These are phyloP conservation scores for Microplitis demolitor DNA, from an alignment of 1,140 invertebrate genomes.

Conservation along the genomic window DNA sequence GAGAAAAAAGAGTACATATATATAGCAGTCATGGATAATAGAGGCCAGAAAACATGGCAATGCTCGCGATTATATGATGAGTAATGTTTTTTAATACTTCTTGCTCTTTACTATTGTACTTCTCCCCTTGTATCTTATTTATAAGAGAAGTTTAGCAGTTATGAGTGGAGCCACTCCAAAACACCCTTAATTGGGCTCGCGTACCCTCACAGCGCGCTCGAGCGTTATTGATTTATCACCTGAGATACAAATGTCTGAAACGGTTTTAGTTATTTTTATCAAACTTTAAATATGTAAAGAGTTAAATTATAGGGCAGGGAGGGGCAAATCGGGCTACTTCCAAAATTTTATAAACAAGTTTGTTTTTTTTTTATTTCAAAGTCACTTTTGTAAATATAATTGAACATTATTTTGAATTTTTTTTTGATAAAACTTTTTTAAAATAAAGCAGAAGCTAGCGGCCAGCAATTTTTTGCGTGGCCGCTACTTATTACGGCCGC, in stretches of 20 bases:
- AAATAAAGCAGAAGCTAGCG: too few relatives aligned
- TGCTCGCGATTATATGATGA: slow-evolving; percentile 59
- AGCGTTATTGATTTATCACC: slow-evolving; percentile 53
- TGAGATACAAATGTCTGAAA: not conserved
- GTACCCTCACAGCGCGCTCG: slow-evolving; percentile 28
- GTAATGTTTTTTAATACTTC: slow-evolving; percentile 63
- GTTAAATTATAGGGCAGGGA: too few relatives aligned
- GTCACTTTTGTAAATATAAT: too few relatives aligned
- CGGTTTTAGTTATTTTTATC: not conserved
- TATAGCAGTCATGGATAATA: slow-evolving; percentile 21
- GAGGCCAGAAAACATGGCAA: slow-evolving; percentile 25
- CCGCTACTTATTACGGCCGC: too few relatives aligned
- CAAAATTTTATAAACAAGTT: too few relatives aligned
- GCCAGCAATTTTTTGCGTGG: too few relatives aligned
- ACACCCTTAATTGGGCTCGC: slow-evolving; percentile 60
- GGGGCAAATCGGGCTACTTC: too few relatives aligned
- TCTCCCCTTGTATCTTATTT: slow-evolving; percentile 17
- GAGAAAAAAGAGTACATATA: not conserved
- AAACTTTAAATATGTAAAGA: not conserved
- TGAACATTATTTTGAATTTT: too few relatives aligned
- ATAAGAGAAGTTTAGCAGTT: slow-evolving; percentile 30
- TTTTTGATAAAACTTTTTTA: too few relatives aligned
- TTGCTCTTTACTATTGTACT: slow-evolving; percentile 14
- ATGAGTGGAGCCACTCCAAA: slow-evolving; percentile 59
- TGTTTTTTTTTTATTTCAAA: too few relatives aligned